These are phyloP conservation scores for Hyposmocoma kahamanoa DNA, from an alignment of 1,140 invertebrate species.

Conservation along the genomic window DNA sequence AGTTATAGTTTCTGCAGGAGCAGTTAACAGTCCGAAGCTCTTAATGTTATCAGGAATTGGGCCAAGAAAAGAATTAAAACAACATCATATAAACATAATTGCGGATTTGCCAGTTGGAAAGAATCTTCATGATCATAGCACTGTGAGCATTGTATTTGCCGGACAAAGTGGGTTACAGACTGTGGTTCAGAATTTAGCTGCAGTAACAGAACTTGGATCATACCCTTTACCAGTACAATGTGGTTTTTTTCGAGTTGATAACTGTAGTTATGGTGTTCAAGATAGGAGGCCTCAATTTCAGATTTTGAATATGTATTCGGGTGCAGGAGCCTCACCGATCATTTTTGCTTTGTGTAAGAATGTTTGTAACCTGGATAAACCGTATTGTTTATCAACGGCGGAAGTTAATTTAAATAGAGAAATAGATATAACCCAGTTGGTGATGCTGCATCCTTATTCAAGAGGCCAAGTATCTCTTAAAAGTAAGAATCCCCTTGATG, in stretches of 20 bases:
- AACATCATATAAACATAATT: constrained; percentile 78
- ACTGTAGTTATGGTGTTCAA: neutral
- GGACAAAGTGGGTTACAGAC: constrained; percentile 19
- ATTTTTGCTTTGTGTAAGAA: constrained; percentile 79
- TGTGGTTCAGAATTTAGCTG: neutral
- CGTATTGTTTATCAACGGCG: constrained; percentile 79
- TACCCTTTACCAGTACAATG: constrained; percentile 37
- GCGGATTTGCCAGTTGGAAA: constrained; percentile 80
- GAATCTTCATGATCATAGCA: constrained; percentile 84
- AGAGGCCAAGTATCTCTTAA: neutral
- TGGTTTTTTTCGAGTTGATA: neutral
- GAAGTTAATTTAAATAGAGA: constrained; percentile 77
- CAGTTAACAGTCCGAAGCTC: constrained; percentile 82
- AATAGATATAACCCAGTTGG: constrained; percentile 30
- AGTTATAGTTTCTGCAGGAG: constrained; percentile 82
- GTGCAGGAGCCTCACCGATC: constrained; percentile 59
- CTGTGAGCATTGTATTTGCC: constrained; percentile 67
- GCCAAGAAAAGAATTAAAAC: constrained; percentile 78
- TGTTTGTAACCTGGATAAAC: constrained; percentile 77
- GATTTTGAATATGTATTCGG: neutral
- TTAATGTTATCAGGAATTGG: constrained; percentile 89
- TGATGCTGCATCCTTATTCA: constrained; percentile 75
- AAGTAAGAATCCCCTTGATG: neutral
- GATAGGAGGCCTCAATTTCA: neutral
- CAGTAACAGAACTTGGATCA: constrained; percentile 10